A percentile compares a stretch with the other conserved stretches of the same genome.
Conservation (phyloP, 2,113 vertebrate genomes). For the Laticauda laticaudata region DNA sequence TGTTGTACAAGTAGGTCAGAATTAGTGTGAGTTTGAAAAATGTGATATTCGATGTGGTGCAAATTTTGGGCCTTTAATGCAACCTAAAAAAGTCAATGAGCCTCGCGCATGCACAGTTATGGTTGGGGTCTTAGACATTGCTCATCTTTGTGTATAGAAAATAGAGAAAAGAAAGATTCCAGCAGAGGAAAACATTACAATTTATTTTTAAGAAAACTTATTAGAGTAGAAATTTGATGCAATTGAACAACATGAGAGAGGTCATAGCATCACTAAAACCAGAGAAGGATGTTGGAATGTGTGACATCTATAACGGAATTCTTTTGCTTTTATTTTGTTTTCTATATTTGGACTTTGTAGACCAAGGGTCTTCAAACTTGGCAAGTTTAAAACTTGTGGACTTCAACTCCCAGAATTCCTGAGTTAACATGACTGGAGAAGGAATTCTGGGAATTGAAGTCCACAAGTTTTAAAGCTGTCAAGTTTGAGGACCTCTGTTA, state of each 20-base stretch:
- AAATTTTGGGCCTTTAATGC: neutral
- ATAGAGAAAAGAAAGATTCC: neutral
- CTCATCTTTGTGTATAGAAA: neutral
- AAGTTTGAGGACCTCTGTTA: too few species aligned
- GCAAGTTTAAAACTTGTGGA: too few species aligned
- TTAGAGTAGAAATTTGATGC: neutral
- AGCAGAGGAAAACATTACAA: neutral
- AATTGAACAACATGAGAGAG: neutral
- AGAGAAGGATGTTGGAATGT: neutral
- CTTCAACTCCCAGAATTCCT: too few species aligned
- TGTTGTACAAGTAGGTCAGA: neutral
- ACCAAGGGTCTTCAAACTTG: neutral
- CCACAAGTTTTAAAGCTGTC: too few species aligned
- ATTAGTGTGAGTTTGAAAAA: neutral
- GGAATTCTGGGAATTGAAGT: too few species aligned
- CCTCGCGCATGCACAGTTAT: accelerated
- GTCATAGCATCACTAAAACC: neutral
- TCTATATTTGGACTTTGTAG: neutral
- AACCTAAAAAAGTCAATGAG: neutral
- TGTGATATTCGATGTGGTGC: neutral
- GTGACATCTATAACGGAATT: neutral
- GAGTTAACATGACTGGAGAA: too few species aligned
- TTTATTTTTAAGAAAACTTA: neutral
- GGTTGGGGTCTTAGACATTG: neutral
- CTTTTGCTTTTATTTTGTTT: neutral